Evolutionary conservation across 2,888 invertebrate genomes (phyloP), one percentile per base, ranked within the genome.

Genomic region (Heliconius sara): DNA sequence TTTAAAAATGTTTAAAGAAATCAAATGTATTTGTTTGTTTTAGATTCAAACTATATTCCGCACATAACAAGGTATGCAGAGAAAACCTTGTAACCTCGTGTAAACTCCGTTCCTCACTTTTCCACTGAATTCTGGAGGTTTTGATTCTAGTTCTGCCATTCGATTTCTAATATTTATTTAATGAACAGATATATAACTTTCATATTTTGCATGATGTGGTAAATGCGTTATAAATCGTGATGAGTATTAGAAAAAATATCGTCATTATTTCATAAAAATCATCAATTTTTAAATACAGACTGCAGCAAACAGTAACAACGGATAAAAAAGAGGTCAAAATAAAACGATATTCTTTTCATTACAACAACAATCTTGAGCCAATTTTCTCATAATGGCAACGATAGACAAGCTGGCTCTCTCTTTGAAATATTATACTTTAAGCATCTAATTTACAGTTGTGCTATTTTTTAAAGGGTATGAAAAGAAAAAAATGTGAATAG

Each of bases 381-480:
- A 43, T 70, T 43, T 70, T 70, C 68, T 43, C 39, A 70, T 70
- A 70, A 70, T 70, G 25, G 7, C n/a, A 43, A 25, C 25, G 16
- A 70, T 70, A 70, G 68, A 70, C 70, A 68, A 25, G 43, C 68
- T 25, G 43, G 16, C 70, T 70, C 70, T 70, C 70, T 70, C 70
- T 70, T 70, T 70, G 70, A 70, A 25, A 70, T 43, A n/a, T 39
- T 30, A 22, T n/a, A n/a, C 22, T 68, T 39, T 19, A 68, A 68
- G n/a, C 22, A 67, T 67, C 19, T 67, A 67, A 65, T 34, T 34
- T 67, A 67, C 66, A 66, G 66, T 30, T 66, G 19, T 66, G 30
- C 30, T 34, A 34, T 67, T 27, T 34, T 67, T 67, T 34, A 34
- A 12, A 60, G 12, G 9, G 60, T n/a, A n/a, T 4, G 22, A 60